Evolutionary conservation across 35 echinoderm and acorn worm species (phyloP).

Genomic region (Lytechinus pictus): DNA sequence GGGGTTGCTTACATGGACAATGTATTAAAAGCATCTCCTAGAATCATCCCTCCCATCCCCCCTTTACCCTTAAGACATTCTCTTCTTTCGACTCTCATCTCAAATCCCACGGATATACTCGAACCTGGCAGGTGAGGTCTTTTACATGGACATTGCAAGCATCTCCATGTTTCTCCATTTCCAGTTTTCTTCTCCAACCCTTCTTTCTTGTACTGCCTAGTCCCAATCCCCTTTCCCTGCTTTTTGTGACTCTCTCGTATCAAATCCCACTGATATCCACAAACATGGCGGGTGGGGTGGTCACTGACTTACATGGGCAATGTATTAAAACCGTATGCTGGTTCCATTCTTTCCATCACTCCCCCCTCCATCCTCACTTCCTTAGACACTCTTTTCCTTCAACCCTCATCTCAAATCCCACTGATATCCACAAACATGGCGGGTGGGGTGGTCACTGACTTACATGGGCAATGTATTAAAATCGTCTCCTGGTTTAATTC

Average conservation of each 20-base stretch:
- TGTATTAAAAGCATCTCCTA: background rate
- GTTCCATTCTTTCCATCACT: background rate
- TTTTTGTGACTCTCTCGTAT: background rate
- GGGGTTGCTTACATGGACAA: too few species aligned
- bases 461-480: too few species aligned
- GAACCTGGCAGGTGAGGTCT: background rate
- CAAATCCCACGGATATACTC: background rate
- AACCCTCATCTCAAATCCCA: background rate
- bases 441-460: too few species aligned
- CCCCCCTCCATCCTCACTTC: background rate
- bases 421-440: background rate
- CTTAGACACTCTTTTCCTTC: background rate
- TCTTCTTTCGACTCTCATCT: background rate
- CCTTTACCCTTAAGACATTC: background rate
- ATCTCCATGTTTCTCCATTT: background rate
- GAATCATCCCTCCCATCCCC: background rate
- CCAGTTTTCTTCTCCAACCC: background rate
- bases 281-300: too few species aligned
- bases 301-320: too few species aligned
- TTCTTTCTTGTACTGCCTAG: background rate
- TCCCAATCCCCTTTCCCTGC: background rate
- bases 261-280: too few species aligned
- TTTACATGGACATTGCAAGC: too few species aligned
- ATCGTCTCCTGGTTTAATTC: background rate
- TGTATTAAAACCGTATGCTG: background rate